Evolutionary conservation across 30 jellyfish, hydroid and myxozoan genomes (phyloP), one percentile per base, ranked within the genome.

Genomic region (Aurelia sp.): DNA sequence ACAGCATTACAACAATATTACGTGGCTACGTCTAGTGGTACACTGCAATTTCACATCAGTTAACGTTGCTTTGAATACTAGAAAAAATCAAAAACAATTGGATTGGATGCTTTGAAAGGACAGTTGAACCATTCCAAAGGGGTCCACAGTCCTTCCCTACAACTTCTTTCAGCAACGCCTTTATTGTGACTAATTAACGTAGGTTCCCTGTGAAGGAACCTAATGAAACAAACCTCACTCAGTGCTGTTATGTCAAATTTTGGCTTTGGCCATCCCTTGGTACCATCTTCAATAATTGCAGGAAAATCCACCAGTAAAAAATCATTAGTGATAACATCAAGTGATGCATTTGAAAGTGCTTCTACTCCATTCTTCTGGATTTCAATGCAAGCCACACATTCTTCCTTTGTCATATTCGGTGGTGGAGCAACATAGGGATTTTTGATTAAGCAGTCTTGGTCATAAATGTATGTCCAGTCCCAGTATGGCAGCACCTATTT

Each of bases 391-490:
- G 89, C 77, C 23, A 1, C 63, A 59, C 97, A 90, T 13, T 81
- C 94, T 21, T 81, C 91, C 37, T 89, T 83, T 40, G 91, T 90
- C 16, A 81, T 33, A 71, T 90, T 84, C 11, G 76, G 77, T 67
- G 44, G 55, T 21, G 82, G 82, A 1, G 84, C 60, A 19, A 82
- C 40, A 57, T 82, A 90, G 11, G 95, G 95, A 61, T 90, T 90
- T 65, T 66, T 57, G 20, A 90, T 62, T 30, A 90, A 0, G 67
- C 97, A 90, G 17, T 90, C 94, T 66, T 81, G 81, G 51, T 81
- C 90, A 65, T 79, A 81, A 15, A 90, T 66, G 61, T 62, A 60
- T 35, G 97, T 82, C 97, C 97, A 90, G 61, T 90, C 97, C 97
- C 97, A 90, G 48, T 76, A 90, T 16, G 97, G 97, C 51, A 90